A percentile compares a stretch with the other conserved stretches of the same genome.
phyloP scores from a whole-genome alignment of 2,888 invertebrate genomes.

The Trypoxylon attenuatum region DNA sequence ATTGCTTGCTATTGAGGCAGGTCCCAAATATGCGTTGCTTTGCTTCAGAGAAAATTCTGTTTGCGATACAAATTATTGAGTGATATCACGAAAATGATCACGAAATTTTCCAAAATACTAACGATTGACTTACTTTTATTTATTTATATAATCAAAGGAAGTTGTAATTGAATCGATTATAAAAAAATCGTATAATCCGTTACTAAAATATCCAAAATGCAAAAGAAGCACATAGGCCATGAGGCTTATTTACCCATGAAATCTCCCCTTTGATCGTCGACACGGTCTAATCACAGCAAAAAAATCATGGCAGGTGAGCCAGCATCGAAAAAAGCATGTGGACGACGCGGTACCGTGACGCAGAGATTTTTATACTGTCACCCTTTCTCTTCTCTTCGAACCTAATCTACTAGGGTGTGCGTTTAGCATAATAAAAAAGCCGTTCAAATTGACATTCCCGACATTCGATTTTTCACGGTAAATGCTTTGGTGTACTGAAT shows the following conservation, averaged over 20 bases:
- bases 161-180: too few species aligned
- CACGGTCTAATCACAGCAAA: conserved; percentile 37
- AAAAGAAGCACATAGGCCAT: conserved; percentile 17
- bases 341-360: conserved; percentile 58
- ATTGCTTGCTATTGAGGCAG: not conserved
- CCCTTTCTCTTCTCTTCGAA: conserved; percentile 52
- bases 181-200: conserved; percentile 47
- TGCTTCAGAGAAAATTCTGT: conserved; percentile 31
- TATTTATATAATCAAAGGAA: too few species aligned
- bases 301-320: conserved; percentile 52
- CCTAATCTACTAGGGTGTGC: conserved; percentile 39
- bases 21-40: too few species aligned
- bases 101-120: too few species aligned
- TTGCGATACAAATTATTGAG: conserved; percentile 38
- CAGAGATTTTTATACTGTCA: conserved; percentile 60
- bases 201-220: conserved; percentile 43
- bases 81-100: conserved; percentile 61
- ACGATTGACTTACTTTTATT: too few species aligned
- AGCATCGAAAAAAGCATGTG: conserved; percentile 41
- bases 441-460: conserved; percentile 43
- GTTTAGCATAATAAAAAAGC: conserved; percentile 52
- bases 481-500: not conserved
- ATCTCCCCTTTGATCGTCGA: conserved; percentile 51
- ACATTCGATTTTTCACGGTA: not conserved
- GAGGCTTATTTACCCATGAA: conserved; percentile 60